A percentile compares a stretch with the other conserved stretches of the same genome.
phyloP scores from a whole-genome alignment of 2,797 vertebrate genomes.

The Pangasius sanitwongsei region DNA sequence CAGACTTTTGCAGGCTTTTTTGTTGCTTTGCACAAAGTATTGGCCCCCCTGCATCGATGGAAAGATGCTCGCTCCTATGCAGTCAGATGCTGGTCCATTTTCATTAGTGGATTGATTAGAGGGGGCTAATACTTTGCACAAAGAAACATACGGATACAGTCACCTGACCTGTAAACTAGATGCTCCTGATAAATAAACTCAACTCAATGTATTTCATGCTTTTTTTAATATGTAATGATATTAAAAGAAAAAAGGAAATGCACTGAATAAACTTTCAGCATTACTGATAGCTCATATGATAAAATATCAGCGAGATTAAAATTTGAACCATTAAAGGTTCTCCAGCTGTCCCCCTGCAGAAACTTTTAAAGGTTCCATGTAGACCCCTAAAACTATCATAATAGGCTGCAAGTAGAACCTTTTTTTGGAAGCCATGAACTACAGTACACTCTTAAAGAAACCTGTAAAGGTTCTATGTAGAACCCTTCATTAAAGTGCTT shows the following conservation, averaged over 20 bases:
- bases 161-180: not conserved
- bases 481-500: not conserved
- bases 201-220: not conserved
- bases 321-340: not conserved
- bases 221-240: not conserved
- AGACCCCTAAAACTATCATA: not conserved
- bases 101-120: not conserved
- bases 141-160: not conserved
- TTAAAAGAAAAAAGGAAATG: not conserved
- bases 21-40: not conserved
- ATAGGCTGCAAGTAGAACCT: not conserved
- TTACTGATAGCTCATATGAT: too few relatives aligned
- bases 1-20: not conserved
- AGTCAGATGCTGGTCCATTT: not conserved
- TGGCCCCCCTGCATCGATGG: not conserved
- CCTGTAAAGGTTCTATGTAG: not conserved
- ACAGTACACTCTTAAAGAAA: not conserved
- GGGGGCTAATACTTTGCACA: not conserved
- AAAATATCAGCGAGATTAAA: not conserved
- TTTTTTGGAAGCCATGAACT: not conserved
- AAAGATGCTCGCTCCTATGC: not conserved
- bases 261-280: not conserved
- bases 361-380: not conserved
- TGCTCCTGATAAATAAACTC: not conserved
- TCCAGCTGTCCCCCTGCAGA: not conserved